Percentiles rank a stretch among this genome's conserved stretches.
These are phyloP conservation scores for Drosophila sp. DNA, from an alignment of 1,140 invertebrate genomes.

Conservation along the genomic window DNA sequence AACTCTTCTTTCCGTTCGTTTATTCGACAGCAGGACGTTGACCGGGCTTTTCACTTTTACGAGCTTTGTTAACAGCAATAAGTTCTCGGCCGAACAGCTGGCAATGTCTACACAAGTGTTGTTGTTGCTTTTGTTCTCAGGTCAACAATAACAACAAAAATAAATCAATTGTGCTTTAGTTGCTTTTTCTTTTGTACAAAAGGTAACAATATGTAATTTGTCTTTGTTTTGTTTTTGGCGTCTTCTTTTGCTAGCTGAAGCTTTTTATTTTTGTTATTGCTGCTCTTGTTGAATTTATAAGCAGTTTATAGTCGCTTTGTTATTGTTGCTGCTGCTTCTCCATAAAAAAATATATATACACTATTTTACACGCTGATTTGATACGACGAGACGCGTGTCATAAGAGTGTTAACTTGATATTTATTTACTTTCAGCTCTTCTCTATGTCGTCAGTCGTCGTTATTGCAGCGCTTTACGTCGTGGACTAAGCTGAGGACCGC, in stretches of 20 bases:
- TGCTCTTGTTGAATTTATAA: conserved; percentile 16
- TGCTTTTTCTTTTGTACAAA: conserved; percentile 41
- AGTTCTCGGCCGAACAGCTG: conserved; percentile 54
- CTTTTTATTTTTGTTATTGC: conserved; percentile 40
- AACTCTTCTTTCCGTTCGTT: conserved; percentile 21
- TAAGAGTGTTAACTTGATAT: conserved; percentile 31
- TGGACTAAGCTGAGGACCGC: conserved; percentile 33
- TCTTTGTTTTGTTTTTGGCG: conserved; percentile 31
- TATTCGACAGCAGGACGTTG: conserved; percentile 51
- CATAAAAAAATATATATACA: conserved; percentile 55
- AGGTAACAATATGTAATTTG: conserved; percentile 55
- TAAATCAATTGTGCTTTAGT: conserved; percentile 69
- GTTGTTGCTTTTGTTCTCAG: conserved; percentile 9
- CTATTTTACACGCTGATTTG: conserved; percentile 35
- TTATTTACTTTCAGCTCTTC: conserved; percentile 32
- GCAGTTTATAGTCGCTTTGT: conserved; percentile 26
- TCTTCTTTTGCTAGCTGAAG: conserved; percentile 60
- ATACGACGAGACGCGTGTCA: conserved; percentile 56
- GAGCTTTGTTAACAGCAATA: conserved; percentile 18
- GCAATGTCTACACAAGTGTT: conserved; percentile 48
- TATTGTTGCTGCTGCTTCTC: conserved; percentile 61
- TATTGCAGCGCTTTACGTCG: conserved; percentile 34
- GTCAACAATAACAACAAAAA: conserved; percentile 33
- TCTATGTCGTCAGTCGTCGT: conserved; percentile 7
- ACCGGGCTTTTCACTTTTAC: conserved; percentile 47